These are phyloP conservation scores for Gastracanthus pulcherrimus DNA, from an alignment of 2,888 invertebrate species.

Conservation along the genomic window DNA sequence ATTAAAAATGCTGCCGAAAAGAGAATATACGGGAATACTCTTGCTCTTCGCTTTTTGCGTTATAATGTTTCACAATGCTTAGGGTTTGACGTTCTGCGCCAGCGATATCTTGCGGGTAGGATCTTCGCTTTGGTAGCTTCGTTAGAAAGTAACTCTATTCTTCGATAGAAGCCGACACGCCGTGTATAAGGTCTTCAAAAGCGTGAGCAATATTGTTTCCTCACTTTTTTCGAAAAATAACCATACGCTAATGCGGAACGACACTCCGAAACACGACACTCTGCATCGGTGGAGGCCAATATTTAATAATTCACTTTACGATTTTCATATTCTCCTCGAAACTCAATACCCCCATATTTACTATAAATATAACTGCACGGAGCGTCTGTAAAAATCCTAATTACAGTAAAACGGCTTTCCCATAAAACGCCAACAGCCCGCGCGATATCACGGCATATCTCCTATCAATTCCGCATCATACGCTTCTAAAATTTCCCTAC, in stretches of 20 bases:
- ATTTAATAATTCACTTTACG: no score
- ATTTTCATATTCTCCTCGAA: no score
- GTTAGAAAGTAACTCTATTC: background rate
- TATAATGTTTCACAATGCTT: no score
- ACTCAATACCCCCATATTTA: no score
- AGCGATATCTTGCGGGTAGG: background rate
- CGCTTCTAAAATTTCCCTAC: background rate
- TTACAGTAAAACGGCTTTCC: no score
- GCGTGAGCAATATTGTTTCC: conserved; percentile 7
- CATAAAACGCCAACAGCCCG: no score
- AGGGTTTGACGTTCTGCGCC: background rate
- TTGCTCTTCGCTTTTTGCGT: no score
- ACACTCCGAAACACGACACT: background rate
- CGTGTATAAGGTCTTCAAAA: conserved; percentile 17
- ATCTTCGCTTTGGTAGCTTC: background rate
- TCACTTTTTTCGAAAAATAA: background rate
- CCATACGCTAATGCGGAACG: background rate
- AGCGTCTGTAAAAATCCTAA: no score
- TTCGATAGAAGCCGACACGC: background rate
- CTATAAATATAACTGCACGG: no score
- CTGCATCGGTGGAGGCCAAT: no score
- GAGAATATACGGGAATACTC: no score
- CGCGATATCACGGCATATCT: background rate
- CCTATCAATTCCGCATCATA: background rate
- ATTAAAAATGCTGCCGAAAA: conserved; percentile 13